phyloP scores from a whole-genome alignment of 2,113 vertebrate species.

The Ophthalmolycus amberensis region DNA sequence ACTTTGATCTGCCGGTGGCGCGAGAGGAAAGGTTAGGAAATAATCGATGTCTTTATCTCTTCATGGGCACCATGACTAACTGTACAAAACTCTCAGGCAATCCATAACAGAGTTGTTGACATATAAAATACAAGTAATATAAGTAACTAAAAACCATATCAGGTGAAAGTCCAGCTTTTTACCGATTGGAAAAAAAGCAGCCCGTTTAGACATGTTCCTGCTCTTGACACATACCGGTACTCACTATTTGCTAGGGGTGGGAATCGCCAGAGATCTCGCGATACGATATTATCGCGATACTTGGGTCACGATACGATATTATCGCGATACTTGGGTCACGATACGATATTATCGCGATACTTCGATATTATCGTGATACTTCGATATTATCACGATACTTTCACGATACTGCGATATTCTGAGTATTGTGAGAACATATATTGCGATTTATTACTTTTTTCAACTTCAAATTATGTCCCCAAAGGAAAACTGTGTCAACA shows the following conservation, averaged over 20 bases:
- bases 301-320: too few species aligned
- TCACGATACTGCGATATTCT: too few species aligned
- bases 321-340: too few species aligned
- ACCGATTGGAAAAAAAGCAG: background rate
- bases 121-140: background rate
- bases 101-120: background rate
- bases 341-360: too few species aligned
- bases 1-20: background rate
- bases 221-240: constrained; percentile 5
- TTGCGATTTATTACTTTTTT: too few species aligned
- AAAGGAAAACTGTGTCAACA: too few species aligned
- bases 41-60: background rate
- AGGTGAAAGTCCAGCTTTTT: background rate
- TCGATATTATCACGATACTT: too few species aligned
- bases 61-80: background rate
- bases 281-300: too few species aligned
- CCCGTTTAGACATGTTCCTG: background rate
- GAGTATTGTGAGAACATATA: too few species aligned
- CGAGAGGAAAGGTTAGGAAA: background rate
- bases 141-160: background rate
- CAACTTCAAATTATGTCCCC: too few species aligned
- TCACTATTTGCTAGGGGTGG: background rate
- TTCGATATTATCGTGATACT: too few species aligned
- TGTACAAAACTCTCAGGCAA: background rate
- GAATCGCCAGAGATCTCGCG: too few species aligned